These are phyloP conservation scores for Orchestia grillus DNA, from an alignment of 1,140 invertebrate genomes.

Conservation along the genomic window DNA sequence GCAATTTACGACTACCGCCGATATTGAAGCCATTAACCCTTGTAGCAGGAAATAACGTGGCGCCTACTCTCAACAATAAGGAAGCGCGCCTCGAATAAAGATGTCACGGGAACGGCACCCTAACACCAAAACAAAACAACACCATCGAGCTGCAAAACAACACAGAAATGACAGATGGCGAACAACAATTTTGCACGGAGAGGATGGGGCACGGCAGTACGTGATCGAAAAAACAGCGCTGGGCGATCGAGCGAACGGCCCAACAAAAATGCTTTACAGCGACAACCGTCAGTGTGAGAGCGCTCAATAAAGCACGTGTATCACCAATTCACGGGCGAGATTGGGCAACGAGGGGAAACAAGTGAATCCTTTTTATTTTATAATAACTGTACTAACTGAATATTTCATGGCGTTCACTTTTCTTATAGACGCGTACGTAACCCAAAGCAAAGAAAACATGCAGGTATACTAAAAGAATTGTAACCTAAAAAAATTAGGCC, in stretches of 20 bases:
- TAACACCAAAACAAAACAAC: background rate
- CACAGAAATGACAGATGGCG: background rate
- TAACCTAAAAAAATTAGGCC: background rate
- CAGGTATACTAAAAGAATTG: background rate
- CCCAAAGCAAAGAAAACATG: background rate
- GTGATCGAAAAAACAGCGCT: background rate
- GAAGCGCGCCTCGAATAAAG: slow-evolving; percentile 16
- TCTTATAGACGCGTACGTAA: background rate
- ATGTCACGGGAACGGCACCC: background rate
- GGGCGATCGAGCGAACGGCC: background rate
- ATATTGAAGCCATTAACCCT: slow-evolving; percentile 54
- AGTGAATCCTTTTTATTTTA: background rate
- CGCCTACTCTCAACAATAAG: slow-evolving; percentile 26
- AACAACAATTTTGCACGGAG: background rate
- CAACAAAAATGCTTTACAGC: background rate
- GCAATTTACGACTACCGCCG: slow-evolving; percentile 43
- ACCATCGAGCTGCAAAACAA: background rate
- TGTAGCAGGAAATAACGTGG: background rate
- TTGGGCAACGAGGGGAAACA: background rate
- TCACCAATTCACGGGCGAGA: background rate
- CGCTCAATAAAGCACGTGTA: background rate
- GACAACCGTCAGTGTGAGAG: background rate
- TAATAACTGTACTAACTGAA: background rate
- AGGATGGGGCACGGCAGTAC: background rate
- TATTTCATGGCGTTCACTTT: background rate